Evolutionary conservation across 2,113 vertebrate genomes (phyloP).

Genomic region (Drymodes brunneopygia): DNA sequence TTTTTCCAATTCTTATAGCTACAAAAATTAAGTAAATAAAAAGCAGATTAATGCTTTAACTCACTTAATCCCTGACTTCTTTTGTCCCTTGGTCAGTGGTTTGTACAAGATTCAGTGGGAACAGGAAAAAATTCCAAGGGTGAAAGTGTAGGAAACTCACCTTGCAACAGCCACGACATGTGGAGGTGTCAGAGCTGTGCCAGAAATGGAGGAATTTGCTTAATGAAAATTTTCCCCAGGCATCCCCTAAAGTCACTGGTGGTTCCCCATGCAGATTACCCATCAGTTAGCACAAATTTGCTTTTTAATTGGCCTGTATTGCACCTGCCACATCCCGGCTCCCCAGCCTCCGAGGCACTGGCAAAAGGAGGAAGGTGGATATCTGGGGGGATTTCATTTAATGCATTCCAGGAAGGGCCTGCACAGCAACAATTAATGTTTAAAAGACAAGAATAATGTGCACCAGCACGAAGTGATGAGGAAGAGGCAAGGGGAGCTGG

Average conservation of each 20-base stretch:
- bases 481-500: conserved; percentile 9
- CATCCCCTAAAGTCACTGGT: conserved; percentile 59
- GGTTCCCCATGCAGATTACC: conserved; percentile 71
- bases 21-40: neutral
- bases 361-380: conserved; percentile 34
- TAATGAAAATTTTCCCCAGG: conserved; percentile 72
- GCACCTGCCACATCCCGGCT: conserved; percentile 67
- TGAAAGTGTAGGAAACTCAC: neutral
- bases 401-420: conserved; percentile 44
- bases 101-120: neutral
- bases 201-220: conserved; percentile 53
- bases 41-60: neutral
- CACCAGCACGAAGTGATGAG: conserved; percentile 2
- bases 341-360: conserved; percentile 47
- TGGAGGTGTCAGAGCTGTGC: conserved; percentile 44
- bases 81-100: neutral
- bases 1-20: neutral
- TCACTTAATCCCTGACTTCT: neutral
- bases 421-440: conserved; percentile 56
- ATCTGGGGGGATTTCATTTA: conserved; percentile 44
- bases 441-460: conserved; percentile 39
- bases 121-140: neutral
- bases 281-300: conserved; percentile 75
- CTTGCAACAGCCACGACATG: conserved; percentile 23
- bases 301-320: conserved; percentile 74